Base-by-base conservation (phyloP, 1,140 invertebrate species). In the Drosophila littoralis region DNA sequence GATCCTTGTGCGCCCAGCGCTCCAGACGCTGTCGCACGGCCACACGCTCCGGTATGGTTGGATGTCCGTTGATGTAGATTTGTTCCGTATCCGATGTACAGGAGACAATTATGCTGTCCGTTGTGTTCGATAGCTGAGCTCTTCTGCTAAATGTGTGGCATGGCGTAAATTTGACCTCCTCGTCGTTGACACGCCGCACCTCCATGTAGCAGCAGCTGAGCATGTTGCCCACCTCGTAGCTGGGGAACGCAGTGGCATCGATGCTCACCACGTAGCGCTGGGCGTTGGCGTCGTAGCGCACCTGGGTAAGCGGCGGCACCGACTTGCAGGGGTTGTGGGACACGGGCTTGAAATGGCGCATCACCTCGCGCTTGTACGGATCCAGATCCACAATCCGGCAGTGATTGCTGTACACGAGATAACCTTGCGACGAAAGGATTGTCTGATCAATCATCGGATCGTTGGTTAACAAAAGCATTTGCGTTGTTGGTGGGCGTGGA, bases 311-410 rank as follows among this genome's bases (percentile, higher is more conserved):
- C 0, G 93, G 88, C 0, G 93, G 91, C 7, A 81, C 77, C 32
- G 90, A 92, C 6, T 93, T 92, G 79, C 96, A 97, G 0, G 92
- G 60, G 28, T 95, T 93, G 45, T 94, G 94, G 60, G 93, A 93
- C 42, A 93, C 91, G 28, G 94, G 93, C 45, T 93, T 93, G n/a
- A 95, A 94, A 67, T 94, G 94, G 32, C 93, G 91, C 68, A 93
- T 93, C n/a, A 96, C 94, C 15, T 95, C 94, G 7, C 93, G 90
- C 70, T 96, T 94, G 77, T 95, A 94, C 0, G 96, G 95, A 86
- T 96, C 93, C 45, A 95, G 92, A 48, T 95, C 94, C 1, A 95
- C 94, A 77, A 97, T 96, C 68, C 94, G 93, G 77, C 96, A 97
- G 63, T 93, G 94, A 2, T 95, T 92, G 80, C 94, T 96, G 91